A percentile compares a stretch with the other conserved stretches of the same genome.
Conservation (phyloP, 2,888 invertebrate species). For the Trichogramma dendrolimi region DNA sequence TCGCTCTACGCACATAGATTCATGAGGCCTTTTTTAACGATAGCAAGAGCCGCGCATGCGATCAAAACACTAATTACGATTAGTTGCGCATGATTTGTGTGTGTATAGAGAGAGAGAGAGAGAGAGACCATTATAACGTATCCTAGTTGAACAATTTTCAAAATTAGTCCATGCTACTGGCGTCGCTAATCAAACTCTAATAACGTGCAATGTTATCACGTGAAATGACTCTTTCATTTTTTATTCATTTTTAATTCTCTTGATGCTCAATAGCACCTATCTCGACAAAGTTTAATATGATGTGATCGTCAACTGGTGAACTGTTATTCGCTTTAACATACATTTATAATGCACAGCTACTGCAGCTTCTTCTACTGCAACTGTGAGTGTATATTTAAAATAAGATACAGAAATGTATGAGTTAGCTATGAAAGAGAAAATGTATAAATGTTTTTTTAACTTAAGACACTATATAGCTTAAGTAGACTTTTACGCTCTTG, state of each 20-base stretch:
- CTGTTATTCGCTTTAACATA: no score
- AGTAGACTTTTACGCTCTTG: conserved; percentile 16
- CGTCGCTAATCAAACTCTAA: conserved; percentile 11
- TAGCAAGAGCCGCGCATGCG: conserved; percentile 1
- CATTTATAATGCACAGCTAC: no score
- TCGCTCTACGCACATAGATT: neutral
- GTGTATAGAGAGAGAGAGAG: conserved; percentile 3
- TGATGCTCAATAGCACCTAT: neutral
- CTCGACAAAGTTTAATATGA: no score
- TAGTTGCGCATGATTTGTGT: conserved; percentile 26
- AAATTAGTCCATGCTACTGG: conserved; percentile 1
- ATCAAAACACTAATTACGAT: conserved; percentile 29
- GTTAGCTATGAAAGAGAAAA: no score
- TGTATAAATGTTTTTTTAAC: neutral
- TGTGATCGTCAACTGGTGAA: no score
- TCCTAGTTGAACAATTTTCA: conserved; percentile 9
- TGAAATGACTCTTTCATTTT: neutral
- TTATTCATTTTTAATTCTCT: neutral
- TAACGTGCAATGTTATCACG: neutral
- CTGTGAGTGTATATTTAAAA: no score
- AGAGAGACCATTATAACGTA: neutral
- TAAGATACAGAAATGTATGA: no score
- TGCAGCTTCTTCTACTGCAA: no score
- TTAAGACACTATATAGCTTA: neutral
- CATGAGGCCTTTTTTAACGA: no score